Conservation (phyloP, 2,797 vertebrate species). For the Heterohyrax brucei region DNA sequence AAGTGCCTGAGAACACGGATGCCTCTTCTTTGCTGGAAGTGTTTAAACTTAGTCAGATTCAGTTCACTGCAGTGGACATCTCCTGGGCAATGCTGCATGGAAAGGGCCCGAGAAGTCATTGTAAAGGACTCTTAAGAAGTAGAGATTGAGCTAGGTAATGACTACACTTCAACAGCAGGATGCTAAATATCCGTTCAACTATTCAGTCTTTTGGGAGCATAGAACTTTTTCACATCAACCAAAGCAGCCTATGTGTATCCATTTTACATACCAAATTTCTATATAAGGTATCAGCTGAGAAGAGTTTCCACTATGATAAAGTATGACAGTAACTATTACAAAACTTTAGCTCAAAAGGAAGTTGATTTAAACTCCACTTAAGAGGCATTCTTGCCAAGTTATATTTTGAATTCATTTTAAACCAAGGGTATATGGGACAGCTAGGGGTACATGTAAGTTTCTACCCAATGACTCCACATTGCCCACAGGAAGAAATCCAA, state of each 20-base stretch:
- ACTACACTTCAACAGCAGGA: not conserved
- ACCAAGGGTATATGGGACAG: not conserved
- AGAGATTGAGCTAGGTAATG: not conserved
- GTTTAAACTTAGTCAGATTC: not conserved
- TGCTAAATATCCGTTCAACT: not conserved
- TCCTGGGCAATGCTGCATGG: not conserved
- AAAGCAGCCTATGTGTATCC: not conserved
- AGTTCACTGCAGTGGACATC: no score
- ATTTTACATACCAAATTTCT: not conserved
- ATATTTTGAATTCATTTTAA: constrained; percentile 22
- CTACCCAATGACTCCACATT: not conserved
- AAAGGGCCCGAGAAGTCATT: not conserved
- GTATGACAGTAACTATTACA: not conserved
- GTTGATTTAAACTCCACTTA: not conserved
- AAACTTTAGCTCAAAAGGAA: not conserved
- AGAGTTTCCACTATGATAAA: not conserved
- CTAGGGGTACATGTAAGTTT: not conserved
- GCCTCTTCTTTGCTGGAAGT: no score
- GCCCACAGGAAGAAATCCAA: not conserved
- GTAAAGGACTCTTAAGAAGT: not conserved
- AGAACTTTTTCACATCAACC: not conserved
- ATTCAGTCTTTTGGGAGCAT: not conserved
- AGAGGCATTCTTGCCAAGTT: not conserved
- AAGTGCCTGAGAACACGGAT: not conserved
- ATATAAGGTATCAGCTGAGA: not conserved